Percentiles rank a stretch among this genome's conserved stretches.
phyloP scores from a whole-genome alignment of 2,797 vertebrate genomes.

The Tauraco hartlaubi region DNA sequence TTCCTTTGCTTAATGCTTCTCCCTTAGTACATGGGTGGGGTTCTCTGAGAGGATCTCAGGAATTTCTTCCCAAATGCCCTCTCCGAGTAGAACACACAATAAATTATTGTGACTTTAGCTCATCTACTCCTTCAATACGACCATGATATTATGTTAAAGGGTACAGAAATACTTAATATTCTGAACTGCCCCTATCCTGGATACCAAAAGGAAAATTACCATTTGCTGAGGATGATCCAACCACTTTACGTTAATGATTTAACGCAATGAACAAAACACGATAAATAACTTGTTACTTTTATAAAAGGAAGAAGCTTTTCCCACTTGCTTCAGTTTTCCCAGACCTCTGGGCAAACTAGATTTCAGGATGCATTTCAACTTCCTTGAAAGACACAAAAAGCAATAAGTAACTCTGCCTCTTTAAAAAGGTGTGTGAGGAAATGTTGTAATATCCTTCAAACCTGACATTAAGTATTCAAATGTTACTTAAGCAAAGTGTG shows the following conservation, averaged over 20 bases:
- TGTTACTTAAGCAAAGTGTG: constrained; percentile 92
- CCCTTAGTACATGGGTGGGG: neutral
- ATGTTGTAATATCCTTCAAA: constrained; percentile 91
- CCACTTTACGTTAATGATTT: constrained; percentile 60
- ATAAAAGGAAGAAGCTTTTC: constrained; percentile 44
- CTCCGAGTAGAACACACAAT: constrained; percentile 8
- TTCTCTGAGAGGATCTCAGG: neutral
- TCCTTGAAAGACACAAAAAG: neutral
- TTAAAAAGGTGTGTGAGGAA: constrained; percentile 68
- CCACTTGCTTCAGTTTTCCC: neutral
- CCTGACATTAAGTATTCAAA: constrained; percentile 97
- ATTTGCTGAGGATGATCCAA: constrained; percentile 31
- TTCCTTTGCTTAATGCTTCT: neutral
- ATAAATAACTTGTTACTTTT: constrained; percentile 61
- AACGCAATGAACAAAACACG: constrained; percentile 20
- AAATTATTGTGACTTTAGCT: constrained; percentile 65
- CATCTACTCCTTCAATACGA: constrained; percentile 29
- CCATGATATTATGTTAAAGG: constrained; percentile 64
- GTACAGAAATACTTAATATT: constrained; percentile 65
- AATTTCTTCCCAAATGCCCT: constrained; percentile 26
- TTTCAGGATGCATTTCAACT: neutral
- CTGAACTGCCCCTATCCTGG: constrained; percentile 45
- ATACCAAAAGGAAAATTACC: constrained; percentile 68
- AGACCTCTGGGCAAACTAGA: neutral
- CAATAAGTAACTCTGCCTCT: constrained; percentile 15